Percentiles rank a stretch among this genome's conserved stretches.
These are phyloP conservation scores for Luehdorfia chinensis DNA, from an alignment of 1,140 invertebrate species.

Conservation along the genomic window DNA sequence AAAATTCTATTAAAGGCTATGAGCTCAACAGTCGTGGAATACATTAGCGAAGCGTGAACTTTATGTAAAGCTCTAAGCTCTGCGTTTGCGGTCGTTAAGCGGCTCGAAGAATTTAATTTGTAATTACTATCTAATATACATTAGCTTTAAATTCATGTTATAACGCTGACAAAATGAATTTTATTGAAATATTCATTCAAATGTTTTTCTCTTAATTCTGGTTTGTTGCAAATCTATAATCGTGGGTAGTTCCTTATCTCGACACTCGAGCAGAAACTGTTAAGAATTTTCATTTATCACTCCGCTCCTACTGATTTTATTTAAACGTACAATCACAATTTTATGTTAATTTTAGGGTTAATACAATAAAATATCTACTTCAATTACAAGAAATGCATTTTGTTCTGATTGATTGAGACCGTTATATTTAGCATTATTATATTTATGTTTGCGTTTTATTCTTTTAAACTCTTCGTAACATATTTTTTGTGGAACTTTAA, in stretches of 20 bases:
- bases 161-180: no score
- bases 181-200: conserved; percentile 1
- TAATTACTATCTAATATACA: conserved; percentile 9
- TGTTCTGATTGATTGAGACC: no score
- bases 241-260: conserved; percentile 3
- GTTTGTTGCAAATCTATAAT: conserved; percentile 3
- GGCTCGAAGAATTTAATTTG: conserved; percentile 36
- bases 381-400: no score
- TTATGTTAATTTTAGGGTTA: no score
- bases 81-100: conserved; percentile 25
- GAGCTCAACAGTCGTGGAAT: conserved; percentile 71
- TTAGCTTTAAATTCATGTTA: no score
- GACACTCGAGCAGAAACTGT: background rate
- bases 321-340: no score
- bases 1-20: conserved; percentile 70
- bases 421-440: no score
- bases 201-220: conserved; percentile 10
- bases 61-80: conserved; percentile 54
- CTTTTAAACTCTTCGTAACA: no score
- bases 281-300: conserved; percentile 8
- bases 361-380: no score
- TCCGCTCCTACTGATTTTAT: background rate
- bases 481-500: no score
- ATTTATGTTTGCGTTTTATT: no score
- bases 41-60: conserved; percentile 70